These are phyloP conservation scores for Trididemnum miniatum DNA, from an alignment of 23 tunicate genomes.

Conservation along the genomic window DNA sequence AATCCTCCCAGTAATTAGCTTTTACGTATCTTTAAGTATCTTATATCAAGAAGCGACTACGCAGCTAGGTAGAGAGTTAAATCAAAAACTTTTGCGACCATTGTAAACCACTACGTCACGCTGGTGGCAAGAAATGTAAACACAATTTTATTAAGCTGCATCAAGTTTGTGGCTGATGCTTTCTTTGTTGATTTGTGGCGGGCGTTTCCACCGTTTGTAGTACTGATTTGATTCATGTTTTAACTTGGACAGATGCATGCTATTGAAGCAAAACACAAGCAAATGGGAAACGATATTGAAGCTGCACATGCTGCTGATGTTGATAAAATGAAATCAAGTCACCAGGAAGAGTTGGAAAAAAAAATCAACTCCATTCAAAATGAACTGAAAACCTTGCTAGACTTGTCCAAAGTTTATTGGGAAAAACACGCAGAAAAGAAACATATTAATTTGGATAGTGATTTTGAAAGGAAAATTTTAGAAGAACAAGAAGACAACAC, in stretches of 20 bases:
- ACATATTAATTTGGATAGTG: slow-evolving; percentile 40
- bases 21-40: too few relatives aligned
- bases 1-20: too few relatives aligned
- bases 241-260: slow-evolving; percentile 95
- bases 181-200: neutral
- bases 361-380: slow-evolving; percentile 64
- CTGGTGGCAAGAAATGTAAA: too few relatives aligned
- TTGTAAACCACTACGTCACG: too few relatives aligned
- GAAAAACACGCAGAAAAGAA: slow-evolving; percentile 80
- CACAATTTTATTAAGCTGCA: too few relatives aligned
- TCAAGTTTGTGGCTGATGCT: too few relatives aligned
- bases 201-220: neutral
- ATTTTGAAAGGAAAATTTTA: too few relatives aligned
- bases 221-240: neutral
- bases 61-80: too few relatives aligned
- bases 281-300: slow-evolving; percentile 46
- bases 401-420: slow-evolving; percentile 72
- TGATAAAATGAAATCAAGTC: slow-evolving; percentile 53
- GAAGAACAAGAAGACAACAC: too few relatives aligned
- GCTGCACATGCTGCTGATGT: slow-evolving; percentile 75
- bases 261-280: slow-evolving; percentile 44
- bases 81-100: too few relatives aligned
- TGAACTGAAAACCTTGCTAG: slow-evolving; percentile 54
- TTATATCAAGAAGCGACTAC: too few relatives aligned
- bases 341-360: slow-evolving; percentile 76